These are phyloP conservation scores for Xylocampa areola DNA, from an alignment of 2,888 invertebrate genomes.

Conservation along the genomic window DNA sequence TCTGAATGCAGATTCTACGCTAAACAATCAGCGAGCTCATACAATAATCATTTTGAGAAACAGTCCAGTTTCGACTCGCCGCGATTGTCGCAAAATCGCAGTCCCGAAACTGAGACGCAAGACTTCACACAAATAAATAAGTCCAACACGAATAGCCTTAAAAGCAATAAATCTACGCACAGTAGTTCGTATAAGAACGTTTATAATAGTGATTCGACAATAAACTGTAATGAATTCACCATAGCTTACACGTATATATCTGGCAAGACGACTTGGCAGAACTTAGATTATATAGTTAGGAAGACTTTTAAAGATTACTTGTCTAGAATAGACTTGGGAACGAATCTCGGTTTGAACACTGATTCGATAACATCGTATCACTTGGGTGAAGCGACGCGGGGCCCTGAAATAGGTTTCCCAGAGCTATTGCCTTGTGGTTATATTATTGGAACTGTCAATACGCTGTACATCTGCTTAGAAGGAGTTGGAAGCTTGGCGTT, in stretches of 20 bases:
- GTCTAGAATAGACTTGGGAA: constrained; percentile 97
- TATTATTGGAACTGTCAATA: constrained; percentile 95
- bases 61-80: constrained; percentile 87
- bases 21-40: constrained; percentile 84
- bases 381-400: constrained; percentile 96
- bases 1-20: constrained; percentile 91
- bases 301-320: constrained; percentile 98
- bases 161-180: constrained; percentile 89
- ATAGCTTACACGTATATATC: constrained; percentile 97
- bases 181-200: constrained; percentile 87
- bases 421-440: constrained; percentile 98
- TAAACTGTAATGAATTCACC: constrained; percentile 93
- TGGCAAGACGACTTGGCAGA: constrained; percentile 98
- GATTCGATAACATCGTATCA: constrained; percentile 98
- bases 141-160: constrained; percentile 88
- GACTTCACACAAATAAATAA: constrained; percentile 85
- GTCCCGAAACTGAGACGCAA: constrained; percentile 83
- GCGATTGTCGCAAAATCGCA: constrained; percentile 83
- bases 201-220: constrained; percentile 87
- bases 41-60: constrained; percentile 85
- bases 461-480: constrained; percentile 96
- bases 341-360: constrained; percentile 94
- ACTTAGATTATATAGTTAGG: constrained; percentile 96
- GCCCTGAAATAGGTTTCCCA: constrained; percentile 94
- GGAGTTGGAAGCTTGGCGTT: constrained; percentile 96